Evolutionary conservation across 2,797 vertebrate genomes (phyloP).

Genomic region (Ctenopoma multispine): DNA sequence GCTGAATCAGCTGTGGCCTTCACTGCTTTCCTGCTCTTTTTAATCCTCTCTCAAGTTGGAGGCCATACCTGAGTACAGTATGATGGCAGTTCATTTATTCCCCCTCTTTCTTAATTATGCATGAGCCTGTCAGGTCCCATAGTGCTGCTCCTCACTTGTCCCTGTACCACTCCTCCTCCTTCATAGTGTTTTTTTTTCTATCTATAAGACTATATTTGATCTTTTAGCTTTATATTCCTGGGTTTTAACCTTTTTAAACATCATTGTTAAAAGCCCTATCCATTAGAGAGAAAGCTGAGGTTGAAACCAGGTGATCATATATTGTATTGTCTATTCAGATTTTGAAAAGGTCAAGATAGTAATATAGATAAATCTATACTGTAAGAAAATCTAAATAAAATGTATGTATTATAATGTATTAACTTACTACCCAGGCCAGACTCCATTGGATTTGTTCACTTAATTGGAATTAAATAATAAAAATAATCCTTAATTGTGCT

Average conservation of each 20-base stretch:
- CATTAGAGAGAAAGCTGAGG: background rate
- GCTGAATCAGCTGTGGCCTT: conserved; percentile 66
- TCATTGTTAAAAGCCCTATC: background rate
- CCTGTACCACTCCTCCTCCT: conserved; percentile 35
- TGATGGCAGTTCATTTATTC: conserved; percentile 49
- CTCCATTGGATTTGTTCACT: background rate
- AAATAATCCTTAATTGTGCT: background rate
- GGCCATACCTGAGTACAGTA: conserved; percentile 47
- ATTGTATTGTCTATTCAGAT: background rate
- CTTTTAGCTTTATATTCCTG: conserved; percentile 21
- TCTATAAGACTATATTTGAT: conserved; percentile 23
- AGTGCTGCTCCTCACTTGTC: conserved; percentile 41
- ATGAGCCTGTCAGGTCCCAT: conserved; percentile 58
- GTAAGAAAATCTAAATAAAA: background rate
- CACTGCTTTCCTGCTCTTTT: conserved; percentile 23
- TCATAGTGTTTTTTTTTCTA: conserved; percentile 17
- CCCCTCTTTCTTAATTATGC: conserved; percentile 49
- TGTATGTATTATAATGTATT: background rate
- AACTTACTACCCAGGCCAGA: background rate
- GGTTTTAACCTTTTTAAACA: background rate
- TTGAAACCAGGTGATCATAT: background rate
- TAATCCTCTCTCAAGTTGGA: conserved; percentile 37
- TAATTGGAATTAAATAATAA: background rate
- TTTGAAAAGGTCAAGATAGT: too few species aligned
- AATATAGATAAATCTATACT: background rate